These are phyloP conservation scores for Xyrichtys novacula DNA, from an alignment of 2,797 vertebrate genomes.

Conservation along the genomic window DNA sequence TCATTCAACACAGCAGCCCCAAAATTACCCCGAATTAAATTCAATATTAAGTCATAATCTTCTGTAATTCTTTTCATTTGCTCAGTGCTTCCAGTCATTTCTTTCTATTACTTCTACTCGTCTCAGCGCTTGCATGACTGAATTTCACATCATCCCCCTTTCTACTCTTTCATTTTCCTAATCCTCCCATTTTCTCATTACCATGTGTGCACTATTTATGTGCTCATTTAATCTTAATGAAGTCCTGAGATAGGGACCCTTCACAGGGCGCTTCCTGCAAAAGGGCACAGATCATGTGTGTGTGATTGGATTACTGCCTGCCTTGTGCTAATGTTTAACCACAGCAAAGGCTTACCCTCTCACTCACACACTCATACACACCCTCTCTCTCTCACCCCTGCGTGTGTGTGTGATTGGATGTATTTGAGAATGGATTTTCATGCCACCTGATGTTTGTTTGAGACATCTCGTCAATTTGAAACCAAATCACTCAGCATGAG, in stretches of 20 bases:
- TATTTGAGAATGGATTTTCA: slow-evolving; percentile 74
- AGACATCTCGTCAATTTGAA: slow-evolving; percentile 69
- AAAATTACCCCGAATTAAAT: slow-evolving; percentile 18
- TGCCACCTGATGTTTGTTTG: slow-evolving; percentile 76
- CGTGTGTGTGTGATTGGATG: slow-evolving; percentile 35
- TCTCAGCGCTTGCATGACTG: slow-evolving; percentile 26
- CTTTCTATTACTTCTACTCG: slow-evolving; percentile 10
- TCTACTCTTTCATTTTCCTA: slow-evolving; percentile 52
- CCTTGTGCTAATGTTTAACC: slow-evolving; percentile 75
- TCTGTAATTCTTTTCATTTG: slow-evolving; percentile 18
- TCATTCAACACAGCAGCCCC: not conserved
- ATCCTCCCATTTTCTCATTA: slow-evolving; percentile 70
- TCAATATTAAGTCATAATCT: slow-evolving; percentile 13
- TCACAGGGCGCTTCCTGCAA: slow-evolving; percentile 80
- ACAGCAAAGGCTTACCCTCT: slow-evolving; percentile 62
- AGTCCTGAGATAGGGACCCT: slow-evolving; percentile 71
- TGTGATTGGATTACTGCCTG: slow-evolving; percentile 84
- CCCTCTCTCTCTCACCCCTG: not conserved
- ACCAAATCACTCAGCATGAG: slow-evolving; percentile 53
- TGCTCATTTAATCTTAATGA: slow-evolving; percentile 85
- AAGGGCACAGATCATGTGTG: slow-evolving; percentile 85
- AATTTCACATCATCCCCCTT: slow-evolving; percentile 28
- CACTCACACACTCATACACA: slow-evolving; percentile 1
- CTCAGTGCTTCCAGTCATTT: slow-evolving; percentile 5
- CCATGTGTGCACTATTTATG: slow-evolving; percentile 75